Conservation (phyloP, 2,797 vertebrate genomes). For the Microhierax caerulescens region DNA sequence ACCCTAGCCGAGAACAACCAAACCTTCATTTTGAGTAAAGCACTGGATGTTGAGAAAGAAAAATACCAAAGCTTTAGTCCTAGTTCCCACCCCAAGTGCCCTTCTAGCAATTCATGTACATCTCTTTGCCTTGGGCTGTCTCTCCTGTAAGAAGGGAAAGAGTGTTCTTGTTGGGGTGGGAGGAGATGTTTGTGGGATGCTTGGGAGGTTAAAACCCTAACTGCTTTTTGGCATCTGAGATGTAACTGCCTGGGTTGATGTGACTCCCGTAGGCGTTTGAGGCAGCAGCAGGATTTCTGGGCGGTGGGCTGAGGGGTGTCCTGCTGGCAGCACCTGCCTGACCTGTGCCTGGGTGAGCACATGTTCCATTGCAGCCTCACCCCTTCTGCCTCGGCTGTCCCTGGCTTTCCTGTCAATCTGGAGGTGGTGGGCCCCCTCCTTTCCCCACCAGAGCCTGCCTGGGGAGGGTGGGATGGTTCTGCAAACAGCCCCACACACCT, state of each 20-base stretch:
- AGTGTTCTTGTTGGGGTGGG: not conserved
- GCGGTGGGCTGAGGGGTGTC: fast-evolving
- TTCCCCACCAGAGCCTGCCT: not conserved
- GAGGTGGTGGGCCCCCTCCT: not conserved
- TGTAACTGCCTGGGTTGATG: not conserved
- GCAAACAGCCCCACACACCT: not conserved
- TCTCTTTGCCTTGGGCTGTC: not conserved
- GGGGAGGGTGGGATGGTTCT: not conserved
- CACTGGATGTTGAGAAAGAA: not conserved
- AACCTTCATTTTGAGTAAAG: conserved; percentile 11
- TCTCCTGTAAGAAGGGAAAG: not conserved
- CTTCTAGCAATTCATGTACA: not conserved
- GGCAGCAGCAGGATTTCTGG: not conserved
- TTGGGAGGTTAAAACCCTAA: not conserved
- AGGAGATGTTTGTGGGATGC: not conserved
- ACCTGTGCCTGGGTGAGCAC: not conserved
- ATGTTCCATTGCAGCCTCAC: not conserved
- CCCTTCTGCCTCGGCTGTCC: not conserved
- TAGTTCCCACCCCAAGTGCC: not conserved
- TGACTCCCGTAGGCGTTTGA: not conserved
- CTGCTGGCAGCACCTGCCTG: not conserved
- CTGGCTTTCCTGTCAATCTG: not conserved
- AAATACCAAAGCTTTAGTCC: not conserved
- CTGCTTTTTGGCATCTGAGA: not conserved
- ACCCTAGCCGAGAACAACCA: conserved; percentile 12